These are phyloP conservation scores for Ageneiosus marmoratus DNA, from an alignment of 2,113 vertebrate species.

Conservation along the genomic window DNA sequence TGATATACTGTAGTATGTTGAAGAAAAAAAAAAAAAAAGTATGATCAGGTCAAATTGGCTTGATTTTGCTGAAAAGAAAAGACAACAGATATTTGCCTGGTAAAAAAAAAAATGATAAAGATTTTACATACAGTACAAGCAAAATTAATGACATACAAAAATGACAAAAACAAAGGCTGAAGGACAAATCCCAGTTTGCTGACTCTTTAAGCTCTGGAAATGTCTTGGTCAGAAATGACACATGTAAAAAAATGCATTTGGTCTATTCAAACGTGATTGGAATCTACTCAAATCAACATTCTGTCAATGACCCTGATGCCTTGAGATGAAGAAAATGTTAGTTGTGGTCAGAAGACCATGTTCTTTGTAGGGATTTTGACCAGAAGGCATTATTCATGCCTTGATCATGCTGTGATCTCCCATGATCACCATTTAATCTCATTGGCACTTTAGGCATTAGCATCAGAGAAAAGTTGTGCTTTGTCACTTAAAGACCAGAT, in stretches of 20 bases:
- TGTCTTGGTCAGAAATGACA: neutral
- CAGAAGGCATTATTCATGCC: neutral
- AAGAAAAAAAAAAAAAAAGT: neutral
- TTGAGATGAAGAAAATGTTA: neutral
- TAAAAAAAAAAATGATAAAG: neutral
- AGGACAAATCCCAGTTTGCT: neutral
- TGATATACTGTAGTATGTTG: neutral
- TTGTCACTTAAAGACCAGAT: conserved; percentile 17
- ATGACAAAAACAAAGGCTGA: neutral
- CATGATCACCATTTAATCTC: neutral
- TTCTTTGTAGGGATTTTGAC: neutral
- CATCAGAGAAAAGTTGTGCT: neutral
- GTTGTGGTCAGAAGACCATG: neutral
- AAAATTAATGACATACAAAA: neutral
- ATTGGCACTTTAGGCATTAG: neutral
- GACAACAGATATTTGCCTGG: neutral
- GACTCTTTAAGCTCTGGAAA: neutral
- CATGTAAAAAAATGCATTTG: neutral
- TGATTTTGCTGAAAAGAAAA: neutral
- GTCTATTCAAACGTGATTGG: neutral
- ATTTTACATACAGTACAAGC: neutral
- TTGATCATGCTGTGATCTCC: no score
- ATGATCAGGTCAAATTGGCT: neutral
- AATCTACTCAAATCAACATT: neutral
- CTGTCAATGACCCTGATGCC: no score